Conservation (phyloP, 1,140 invertebrate genomes). For the Kradibia gibbosae region DNA sequence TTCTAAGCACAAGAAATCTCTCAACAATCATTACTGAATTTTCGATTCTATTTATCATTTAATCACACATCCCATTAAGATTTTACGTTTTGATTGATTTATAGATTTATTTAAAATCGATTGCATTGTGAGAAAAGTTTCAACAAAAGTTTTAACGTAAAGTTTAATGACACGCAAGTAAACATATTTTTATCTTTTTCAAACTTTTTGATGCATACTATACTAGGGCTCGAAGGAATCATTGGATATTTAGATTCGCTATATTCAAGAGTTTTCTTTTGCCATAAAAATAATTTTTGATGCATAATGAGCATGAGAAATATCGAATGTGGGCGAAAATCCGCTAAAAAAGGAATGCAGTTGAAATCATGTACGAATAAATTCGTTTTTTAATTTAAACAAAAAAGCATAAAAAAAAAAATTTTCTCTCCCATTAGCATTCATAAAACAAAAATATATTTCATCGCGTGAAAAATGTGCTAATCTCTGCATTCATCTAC, state of each 20-base stretch:
- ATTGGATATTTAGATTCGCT: not conserved
- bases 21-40: not conserved
- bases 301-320: not conserved
- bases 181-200: not conserved
- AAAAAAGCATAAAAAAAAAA: no score
- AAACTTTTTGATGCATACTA: not conserved
- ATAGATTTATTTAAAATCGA: not conserved
- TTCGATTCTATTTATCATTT: not conserved
- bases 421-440: no score
- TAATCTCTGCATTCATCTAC: no score
- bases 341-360: no score
- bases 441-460: no score
- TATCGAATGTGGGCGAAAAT: not conserved
- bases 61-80: not conserved
- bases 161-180: not conserved
- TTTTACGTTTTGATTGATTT: slow-evolving; percentile 9
- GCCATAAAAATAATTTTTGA: not conserved
- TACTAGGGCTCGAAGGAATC: not conserved
- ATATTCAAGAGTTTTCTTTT: not conserved
- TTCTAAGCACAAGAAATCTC: not conserved
- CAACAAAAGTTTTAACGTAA: not conserved
- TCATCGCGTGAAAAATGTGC: no score
- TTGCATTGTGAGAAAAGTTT: not conserved
- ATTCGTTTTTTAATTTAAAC: no score
- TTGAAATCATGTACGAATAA: no score